Conservation (phyloP, 2,797 vertebrate species). For the Lagocephalus sceleratus region DNA sequence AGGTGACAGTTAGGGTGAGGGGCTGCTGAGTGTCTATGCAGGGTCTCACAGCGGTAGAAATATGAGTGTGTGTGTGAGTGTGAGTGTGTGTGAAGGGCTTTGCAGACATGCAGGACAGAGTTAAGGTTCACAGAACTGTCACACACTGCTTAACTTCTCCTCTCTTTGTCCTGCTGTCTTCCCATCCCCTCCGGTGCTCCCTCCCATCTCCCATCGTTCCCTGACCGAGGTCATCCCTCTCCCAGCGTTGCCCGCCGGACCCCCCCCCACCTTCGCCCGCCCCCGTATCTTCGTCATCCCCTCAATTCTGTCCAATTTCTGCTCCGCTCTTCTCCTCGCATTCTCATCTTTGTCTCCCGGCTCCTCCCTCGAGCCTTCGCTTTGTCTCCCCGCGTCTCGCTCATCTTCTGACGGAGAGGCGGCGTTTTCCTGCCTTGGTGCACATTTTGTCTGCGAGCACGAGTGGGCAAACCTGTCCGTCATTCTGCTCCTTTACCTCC, state of each 20-base stretch:
- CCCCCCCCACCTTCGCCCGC: neutral
- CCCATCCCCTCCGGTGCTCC: neutral
- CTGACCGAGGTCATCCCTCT: slow-evolving; percentile 45
- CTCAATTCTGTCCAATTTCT: slow-evolving; percentile 54
- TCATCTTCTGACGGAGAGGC: slow-evolving; percentile 28
- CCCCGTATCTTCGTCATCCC: slow-evolving; percentile 58
- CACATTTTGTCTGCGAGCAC: slow-evolving; percentile 38
- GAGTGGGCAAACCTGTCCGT: slow-evolving; percentile 64
- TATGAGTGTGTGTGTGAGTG: slow-evolving; percentile 30
- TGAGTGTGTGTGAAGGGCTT: slow-evolving; percentile 48
- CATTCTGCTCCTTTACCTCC: slow-evolving; percentile 36
- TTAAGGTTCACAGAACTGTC: slow-evolving; percentile 53
- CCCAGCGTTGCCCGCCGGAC: slow-evolving; percentile 35
- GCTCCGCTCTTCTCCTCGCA: slow-evolving; percentile 25
- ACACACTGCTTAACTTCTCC: slow-evolving; percentile 39
- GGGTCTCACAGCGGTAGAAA: neutral
- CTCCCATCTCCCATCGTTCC: slow-evolving; percentile 14
- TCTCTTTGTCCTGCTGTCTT: neutral
- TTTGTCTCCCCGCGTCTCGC: slow-evolving; percentile 41
- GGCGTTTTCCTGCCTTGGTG: slow-evolving; percentile 45
- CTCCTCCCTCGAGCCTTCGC: slow-evolving; percentile 45
- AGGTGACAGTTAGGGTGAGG: too few relatives aligned
- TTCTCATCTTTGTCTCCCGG: slow-evolving; percentile 48
- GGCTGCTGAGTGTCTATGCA: too few relatives aligned
- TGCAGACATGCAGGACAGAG: slow-evolving; percentile 33